These are phyloP conservation scores for Idris sp. DNA, from an alignment of 1,140 invertebrate genomes.

Conservation along the genomic window DNA sequence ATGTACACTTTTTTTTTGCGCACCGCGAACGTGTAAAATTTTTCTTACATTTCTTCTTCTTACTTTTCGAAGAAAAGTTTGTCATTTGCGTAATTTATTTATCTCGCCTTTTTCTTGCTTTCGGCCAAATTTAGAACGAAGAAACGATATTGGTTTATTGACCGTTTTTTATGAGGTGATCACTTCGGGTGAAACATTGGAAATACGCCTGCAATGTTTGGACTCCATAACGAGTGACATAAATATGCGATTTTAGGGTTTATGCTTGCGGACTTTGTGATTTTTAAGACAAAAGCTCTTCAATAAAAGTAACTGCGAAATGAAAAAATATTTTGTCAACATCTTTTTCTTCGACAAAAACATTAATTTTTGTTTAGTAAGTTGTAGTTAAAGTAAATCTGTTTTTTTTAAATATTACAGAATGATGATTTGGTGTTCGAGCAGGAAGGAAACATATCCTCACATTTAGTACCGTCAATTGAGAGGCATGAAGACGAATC, in stretches of 20 bases:
- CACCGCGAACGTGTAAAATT: conserved; percentile 1
- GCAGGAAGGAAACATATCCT: conserved; percentile 58
- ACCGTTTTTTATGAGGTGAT: conserved; percentile 18
- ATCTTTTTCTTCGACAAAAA: too few relatives aligned
- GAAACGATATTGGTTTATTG: conserved; percentile 36
- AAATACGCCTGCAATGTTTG: not conserved
- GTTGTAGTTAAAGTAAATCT: too few relatives aligned
- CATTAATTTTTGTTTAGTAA: too few relatives aligned
- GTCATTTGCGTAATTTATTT: conserved; percentile 25
- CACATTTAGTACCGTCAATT: conserved; percentile 54
- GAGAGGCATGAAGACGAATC: conserved; percentile 63
- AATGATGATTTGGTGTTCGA: conserved; percentile 74
- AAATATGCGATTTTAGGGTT: too few relatives aligned
- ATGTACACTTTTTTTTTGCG: conserved; percentile 24
- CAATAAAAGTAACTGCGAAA: too few relatives aligned
- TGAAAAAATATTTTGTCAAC: too few relatives aligned
- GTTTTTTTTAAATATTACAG: conserved; percentile 65
- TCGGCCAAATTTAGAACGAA: conserved; percentile 10
- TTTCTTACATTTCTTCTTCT: not conserved
- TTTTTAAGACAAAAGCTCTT: too few relatives aligned
- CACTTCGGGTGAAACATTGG: conserved; percentile 3
- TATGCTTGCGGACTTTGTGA: too few relatives aligned
- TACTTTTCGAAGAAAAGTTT: not conserved
- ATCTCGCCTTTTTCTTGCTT: conserved; percentile 10
- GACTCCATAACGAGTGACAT: too few relatives aligned